Percentiles rank a stretch among this genome's conserved stretches.
Conservation (phyloP, 2,113 vertebrate species). For the Nyctibius bracteatus region DNA sequence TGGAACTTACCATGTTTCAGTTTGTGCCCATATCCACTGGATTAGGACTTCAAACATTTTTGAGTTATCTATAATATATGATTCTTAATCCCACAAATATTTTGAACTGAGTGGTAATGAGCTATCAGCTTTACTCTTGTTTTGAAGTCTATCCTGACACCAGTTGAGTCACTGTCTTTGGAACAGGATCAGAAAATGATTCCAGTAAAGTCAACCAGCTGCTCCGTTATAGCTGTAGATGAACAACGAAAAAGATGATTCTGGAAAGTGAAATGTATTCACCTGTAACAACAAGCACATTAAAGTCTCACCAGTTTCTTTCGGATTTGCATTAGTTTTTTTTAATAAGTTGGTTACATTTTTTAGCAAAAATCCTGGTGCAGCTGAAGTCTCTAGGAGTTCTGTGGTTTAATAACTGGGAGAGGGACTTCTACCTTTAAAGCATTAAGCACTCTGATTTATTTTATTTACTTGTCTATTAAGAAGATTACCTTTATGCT, state of each 20-base stretch:
- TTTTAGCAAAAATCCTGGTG: neutral
- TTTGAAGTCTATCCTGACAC: neutral
- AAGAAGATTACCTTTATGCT: neutral
- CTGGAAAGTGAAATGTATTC: neutral
- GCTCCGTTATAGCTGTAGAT: neutral
- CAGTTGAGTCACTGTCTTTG: neutral
- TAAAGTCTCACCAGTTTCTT: neutral
- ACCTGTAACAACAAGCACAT: neutral
- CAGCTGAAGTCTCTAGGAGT: neutral
- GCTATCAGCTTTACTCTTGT: neutral
- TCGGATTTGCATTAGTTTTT: neutral
- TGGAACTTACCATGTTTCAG: too few species aligned
- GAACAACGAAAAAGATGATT: neutral
- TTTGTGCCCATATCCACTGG: too few species aligned
- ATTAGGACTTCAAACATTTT: neutral
- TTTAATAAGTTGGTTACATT: neutral
- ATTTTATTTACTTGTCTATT: neutral
- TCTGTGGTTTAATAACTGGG: neutral
- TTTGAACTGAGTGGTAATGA: neutral
- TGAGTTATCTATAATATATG: neutral
- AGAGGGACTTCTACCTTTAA: neutral
- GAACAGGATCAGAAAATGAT: neutral
- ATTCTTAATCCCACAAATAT: neutral
- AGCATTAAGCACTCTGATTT: neutral
- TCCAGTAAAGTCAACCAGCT: neutral